Evolutionary conservation across 2,888 invertebrate species (phyloP).

Genomic region (Biston betularia): DNA sequence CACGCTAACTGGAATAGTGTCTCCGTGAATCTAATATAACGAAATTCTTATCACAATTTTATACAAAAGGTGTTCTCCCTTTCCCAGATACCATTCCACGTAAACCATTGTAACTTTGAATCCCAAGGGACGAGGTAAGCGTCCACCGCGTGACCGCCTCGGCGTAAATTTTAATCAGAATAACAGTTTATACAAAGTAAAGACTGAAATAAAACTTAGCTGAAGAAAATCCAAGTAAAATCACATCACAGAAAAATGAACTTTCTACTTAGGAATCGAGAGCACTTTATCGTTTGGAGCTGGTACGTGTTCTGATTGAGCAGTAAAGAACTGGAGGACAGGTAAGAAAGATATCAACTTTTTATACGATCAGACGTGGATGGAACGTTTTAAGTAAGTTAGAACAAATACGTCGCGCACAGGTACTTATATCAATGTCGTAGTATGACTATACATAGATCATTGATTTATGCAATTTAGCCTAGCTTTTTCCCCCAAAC

Average conservation of each 20-base stretch:
- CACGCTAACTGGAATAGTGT: not conserved
- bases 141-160: conserved; percentile 37
- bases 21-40: not conserved
- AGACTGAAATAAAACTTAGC: conserved; percentile 47
- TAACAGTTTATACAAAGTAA: conserved; percentile 45
- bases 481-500: too few species aligned
- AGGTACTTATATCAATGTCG: not conserved
- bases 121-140: conserved; percentile 36
- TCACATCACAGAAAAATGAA: conserved; percentile 49
- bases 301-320: conserved; percentile 40
- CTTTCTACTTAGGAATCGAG: conserved; percentile 48
- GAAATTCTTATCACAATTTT: conserved; percentile 30
- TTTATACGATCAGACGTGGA: conserved; percentile 58
- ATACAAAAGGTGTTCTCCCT: conserved; percentile 21
- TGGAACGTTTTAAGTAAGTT: conserved; percentile 1
- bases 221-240: conserved; percentile 45
- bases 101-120: conserved; percentile 38
- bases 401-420: conserved; percentile 3
- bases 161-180: conserved; percentile 48
- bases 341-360: conserved; percentile 62
- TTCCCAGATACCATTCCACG: conserved; percentile 20
- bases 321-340: conserved; percentile 36
- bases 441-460: not conserved
- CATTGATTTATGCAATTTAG: not conserved
- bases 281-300: conserved; percentile 48